phyloP scores from a whole-genome alignment of 2,797 vertebrate genomes.

The Coregonus suidteri region DNA sequence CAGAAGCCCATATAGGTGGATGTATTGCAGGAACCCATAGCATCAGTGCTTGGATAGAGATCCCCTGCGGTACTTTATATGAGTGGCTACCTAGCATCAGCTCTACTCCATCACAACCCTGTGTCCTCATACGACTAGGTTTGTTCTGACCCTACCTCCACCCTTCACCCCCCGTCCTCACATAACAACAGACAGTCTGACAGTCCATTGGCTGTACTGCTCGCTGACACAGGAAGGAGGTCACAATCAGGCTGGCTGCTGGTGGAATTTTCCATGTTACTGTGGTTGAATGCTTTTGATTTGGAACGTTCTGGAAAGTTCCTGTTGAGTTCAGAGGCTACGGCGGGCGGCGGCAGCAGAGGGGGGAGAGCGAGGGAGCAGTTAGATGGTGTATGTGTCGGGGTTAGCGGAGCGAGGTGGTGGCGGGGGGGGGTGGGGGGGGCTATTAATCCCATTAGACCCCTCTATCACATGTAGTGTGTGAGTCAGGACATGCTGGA shows the following conservation, averaged over 20 bases:
- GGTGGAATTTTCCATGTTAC: conserved; percentile 62
- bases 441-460: conserved; percentile 52
- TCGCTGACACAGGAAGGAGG: conserved; percentile 23
- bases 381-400: conserved; percentile 13
- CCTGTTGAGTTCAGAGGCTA: conserved; percentile 45
- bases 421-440: not conserved
- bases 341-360: conserved; percentile 35
- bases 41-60: not conserved
- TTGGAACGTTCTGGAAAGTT: conserved; percentile 51
- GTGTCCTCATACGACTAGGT: not conserved
- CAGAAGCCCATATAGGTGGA: conserved; percentile 2
- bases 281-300: conserved; percentile 34
- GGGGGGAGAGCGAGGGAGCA: conserved; percentile 1
- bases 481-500: conserved; percentile 39
- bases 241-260: conserved; percentile 35
- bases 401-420: conserved; percentile 30
- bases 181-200: not conserved
- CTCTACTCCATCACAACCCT: not conserved
- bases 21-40: not conserved
- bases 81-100: conserved; percentile 20
- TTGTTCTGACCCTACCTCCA: conserved; percentile 20
- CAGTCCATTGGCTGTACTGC: conserved; percentile 36
- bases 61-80: not conserved
- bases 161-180: conserved; percentile 11
- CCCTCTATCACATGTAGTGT: conserved; percentile 55